A percentile compares a stretch with the other conserved stretches of the same genome.
phyloP scores from a whole-genome alignment of 2,113 vertebrate species.

The Pionites leucogaster region DNA sequence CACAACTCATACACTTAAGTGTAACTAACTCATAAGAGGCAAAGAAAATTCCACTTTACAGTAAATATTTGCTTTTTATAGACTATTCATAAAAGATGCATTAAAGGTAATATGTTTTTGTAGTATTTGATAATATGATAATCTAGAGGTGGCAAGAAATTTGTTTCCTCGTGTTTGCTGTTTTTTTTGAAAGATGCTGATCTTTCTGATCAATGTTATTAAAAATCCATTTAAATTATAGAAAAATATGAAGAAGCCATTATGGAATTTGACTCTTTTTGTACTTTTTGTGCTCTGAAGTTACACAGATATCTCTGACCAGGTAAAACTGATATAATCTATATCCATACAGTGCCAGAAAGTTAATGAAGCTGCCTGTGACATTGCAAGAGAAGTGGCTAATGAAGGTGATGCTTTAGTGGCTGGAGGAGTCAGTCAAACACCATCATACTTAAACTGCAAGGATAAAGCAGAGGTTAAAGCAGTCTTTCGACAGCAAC shows the following conservation, averaged over 20 bases:
- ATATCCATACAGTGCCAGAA: conserved; percentile 78
- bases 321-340: neutral
- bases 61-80: neutral
- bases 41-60: neutral
- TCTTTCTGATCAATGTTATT: neutral
- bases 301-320: neutral
- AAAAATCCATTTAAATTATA: neutral
- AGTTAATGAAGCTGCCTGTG: conserved; percentile 96
- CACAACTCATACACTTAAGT: neutral
- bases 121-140: neutral
- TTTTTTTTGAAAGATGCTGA: neutral
- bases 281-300: neutral
- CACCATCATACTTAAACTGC: conserved; percentile 92
- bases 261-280: neutral
- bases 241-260: neutral
- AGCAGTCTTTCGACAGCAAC: conserved; percentile 86
- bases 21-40: neutral
- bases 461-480: conserved; percentile 91
- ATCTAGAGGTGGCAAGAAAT: neutral
- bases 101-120: neutral
- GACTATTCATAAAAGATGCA: neutral
- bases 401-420: conserved; percentile 92
- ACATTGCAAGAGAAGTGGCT: conserved; percentile 92
- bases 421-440: conserved; percentile 92
- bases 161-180: neutral